Percentiles rank a stretch among this genome's conserved stretches.
Conservation (phyloP, 2,888 invertebrate species). For the Argynnis bischoffii region DNA sequence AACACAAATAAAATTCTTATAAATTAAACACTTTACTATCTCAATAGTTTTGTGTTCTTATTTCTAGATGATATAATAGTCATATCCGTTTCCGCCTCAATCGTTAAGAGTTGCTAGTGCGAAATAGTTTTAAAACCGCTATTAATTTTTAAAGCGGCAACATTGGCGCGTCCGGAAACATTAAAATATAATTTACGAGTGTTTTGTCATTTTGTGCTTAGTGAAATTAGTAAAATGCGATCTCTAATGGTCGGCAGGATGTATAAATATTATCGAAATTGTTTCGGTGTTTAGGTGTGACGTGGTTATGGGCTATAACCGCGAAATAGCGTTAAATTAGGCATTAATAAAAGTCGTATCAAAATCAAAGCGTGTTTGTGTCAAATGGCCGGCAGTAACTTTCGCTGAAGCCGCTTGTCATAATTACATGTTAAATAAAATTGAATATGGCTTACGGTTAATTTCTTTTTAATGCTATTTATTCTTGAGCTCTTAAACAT, state of each 20-base stretch:
- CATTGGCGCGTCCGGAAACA: conserved; percentile 77
- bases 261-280: conserved; percentile 73
- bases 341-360: conserved; percentile 46
- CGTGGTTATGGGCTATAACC: conserved; percentile 54
- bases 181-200: conserved; percentile 77
- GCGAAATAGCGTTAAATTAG: conserved; percentile 56
- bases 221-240: conserved; percentile 73
- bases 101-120: conserved; percentile 69
- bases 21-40: conserved; percentile 70
- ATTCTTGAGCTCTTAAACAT: background rate
- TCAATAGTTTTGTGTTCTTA: conserved; percentile 62
- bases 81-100: conserved; percentile 72
- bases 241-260: conserved; percentile 68
- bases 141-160: conserved; percentile 77
- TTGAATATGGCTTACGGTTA: conserved; percentile 23
- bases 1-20: conserved; percentile 47
- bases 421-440: conserved; percentile 31
- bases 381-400: conserved; percentile 26
- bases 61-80: conserved; percentile 66
- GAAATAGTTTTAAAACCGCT: conserved; percentile 75
- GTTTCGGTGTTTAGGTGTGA: conserved; percentile 59
- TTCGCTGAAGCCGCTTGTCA: conserved; percentile 22
- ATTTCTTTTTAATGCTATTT: conserved; percentile 18
- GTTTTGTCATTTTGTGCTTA: conserved; percentile 63
- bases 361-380: conserved; percentile 40